Evolutionary conservation across 1,140 invertebrate species (phyloP), one percentile per base, ranked within the genome.

Genomic region (Drosophila busckii): DNA sequence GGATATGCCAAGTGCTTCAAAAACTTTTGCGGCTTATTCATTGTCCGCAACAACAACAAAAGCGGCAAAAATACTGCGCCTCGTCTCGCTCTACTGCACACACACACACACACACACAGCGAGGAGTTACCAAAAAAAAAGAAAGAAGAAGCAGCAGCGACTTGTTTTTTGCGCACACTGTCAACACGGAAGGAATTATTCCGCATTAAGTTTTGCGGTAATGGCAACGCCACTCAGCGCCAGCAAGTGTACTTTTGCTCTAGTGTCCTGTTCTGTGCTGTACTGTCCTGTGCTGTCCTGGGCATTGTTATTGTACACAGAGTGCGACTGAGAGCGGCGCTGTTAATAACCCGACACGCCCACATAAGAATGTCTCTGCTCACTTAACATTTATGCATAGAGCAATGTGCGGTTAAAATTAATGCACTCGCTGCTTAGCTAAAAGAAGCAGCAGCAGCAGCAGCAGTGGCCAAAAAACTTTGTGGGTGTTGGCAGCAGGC

Each of bases 141-240:
- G 28, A n/a, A n/a, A n/a, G n/a, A n/a, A n/a, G n/a, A n/a, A n/a
- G n/a, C n/a, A n/a, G n/a, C n/a, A n/a, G n/a, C n/a, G n/a, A n/a
- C n/a, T n/a, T n/a, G n/a, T n/a, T 80, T 78, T 78, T 78, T 78
- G 75, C n/a, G n/a, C 73, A 73, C 73, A 73, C 73, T 78, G 73
- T 78, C 73, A 78, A 78, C 73, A 78, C 73, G 73, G 73, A 78
- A 78, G 73, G 73, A 78, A 78, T 78, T 78, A 78, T 78, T 78
- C 73, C 68, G 75, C 73, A 78, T 78, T 78, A 78, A 78, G 73
- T 78, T n/a, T 78, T 80, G 73, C 49, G 73, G 73, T 78, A 78
- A 78, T 78, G 73, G 73, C 68, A 70, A 56, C 71, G 60, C 29
- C 60, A 48, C 45, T 52, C 42, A 56, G 42, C n/a, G n/a, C 53